These are phyloP conservation scores for Poeciliopsis infans DNA, from an alignment of 2,797 vertebrate genomes.

Conservation along the genomic window DNA sequence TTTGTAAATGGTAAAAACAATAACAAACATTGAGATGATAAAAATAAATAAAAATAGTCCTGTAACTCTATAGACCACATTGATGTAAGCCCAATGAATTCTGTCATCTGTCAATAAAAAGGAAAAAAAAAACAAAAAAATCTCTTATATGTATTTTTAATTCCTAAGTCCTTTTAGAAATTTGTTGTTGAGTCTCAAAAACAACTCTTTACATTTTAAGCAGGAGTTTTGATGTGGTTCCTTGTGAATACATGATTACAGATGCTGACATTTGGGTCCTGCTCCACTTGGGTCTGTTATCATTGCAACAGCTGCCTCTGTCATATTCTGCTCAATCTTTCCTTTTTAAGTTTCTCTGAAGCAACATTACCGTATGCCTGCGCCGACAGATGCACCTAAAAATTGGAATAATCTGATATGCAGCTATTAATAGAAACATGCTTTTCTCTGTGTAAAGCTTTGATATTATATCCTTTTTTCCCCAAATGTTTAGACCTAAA, in stretches of 20 bases:
- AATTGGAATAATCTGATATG: not conserved
- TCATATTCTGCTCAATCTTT: not conserved
- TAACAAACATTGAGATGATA: not conserved
- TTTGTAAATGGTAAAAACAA: not conserved
- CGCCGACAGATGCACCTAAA: not conserved
- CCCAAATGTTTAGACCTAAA: not conserved
- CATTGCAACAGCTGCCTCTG: not conserved
- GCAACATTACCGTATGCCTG: not conserved
- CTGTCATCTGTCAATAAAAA: not conserved
- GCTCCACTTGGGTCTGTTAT: constrained; percentile 1
- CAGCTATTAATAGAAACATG: not conserved
- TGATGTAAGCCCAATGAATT: not conserved
- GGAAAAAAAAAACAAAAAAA: not conserved
- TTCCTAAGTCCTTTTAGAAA: not conserved
- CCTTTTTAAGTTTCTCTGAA: not conserved
- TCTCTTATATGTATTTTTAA: not conserved
- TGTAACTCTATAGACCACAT: not conserved
- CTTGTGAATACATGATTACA: constrained; percentile 3
- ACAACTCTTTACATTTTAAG: constrained; percentile 6
- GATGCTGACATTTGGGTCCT: constrained; percentile 17
- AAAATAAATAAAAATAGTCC: not conserved
- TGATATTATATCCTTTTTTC: not conserved
- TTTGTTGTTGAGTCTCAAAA: constrained; percentile 2
- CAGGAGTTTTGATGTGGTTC: constrained; percentile 12
- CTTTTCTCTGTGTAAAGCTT: not conserved